Base-by-base conservation (phyloP, 2,888 invertebrate genomes). In the Chrysolina oricalcia region DNA sequence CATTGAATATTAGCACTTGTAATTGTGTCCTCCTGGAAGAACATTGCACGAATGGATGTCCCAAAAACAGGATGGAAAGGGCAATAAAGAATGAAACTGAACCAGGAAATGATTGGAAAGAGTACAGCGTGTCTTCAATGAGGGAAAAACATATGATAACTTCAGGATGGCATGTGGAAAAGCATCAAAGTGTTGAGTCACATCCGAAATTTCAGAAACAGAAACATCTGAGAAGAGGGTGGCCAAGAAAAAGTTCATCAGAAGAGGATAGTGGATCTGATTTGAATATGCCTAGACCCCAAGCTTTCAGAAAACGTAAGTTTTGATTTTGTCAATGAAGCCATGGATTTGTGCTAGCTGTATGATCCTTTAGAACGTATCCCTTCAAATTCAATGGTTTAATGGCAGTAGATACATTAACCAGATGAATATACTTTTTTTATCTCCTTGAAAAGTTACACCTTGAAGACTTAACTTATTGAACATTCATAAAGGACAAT, bases 221-320 rank as follows among this genome's bases (percentile, higher is more conserved):
- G 63, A 63, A 63, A 63, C 40, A 23, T 63, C 63, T 63, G 63
- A 63, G 63, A 63, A 63, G 59, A 59, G 59, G 27, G 59, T 59
- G 59, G 15, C 59, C 15, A 59, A 59, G 27, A 59, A 59, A 63
- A 63, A 17, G 63, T 35, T 27, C 63, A 63, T 63, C 63, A 63
- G 63, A 35, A 63, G 35, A 63, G 23, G 63, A 63, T 35, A 63
- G 63, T 35, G 35, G 63, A 63, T 63, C 63, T 1, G 63, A 63
- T 63, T 63, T 63, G 35, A 35, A 63, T 23, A 63, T 63, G 13
- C 63, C 35, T 40, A 63, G 17, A 63, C 63, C 63, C 17, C 27
- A 63, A 21, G 62, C 62, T 27, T 21, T 63, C 17, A 63, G 40
- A 27, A 63, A 63, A 63, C 63, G 63, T 63, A 35, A 63, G 63